A percentile compares a stretch with the other conserved stretches of the same genome.
phyloP scores from a whole-genome alignment of 2,888 invertebrate genomes.

The Apocheima hispidaria region DNA sequence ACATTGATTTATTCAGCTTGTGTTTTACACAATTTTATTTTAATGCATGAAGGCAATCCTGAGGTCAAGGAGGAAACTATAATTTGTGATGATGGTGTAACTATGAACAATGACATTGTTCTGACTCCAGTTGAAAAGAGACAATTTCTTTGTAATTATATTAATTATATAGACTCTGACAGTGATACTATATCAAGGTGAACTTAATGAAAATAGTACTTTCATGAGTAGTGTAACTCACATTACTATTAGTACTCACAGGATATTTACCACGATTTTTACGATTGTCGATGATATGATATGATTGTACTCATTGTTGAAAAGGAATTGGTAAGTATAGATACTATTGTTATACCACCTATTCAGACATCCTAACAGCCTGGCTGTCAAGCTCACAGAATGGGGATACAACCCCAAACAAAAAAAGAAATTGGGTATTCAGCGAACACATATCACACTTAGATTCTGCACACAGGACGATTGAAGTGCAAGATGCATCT shows the following conservation, averaged over 20 bases:
- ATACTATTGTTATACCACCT: no score
- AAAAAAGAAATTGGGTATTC: no score
- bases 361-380: no score
- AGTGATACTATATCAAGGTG: conserved; percentile 32
- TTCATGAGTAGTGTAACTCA: not conserved
- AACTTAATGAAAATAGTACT: not conserved
- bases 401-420: no score
- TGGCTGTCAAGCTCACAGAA: no score
- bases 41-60: conserved; percentile 73
- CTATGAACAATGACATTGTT: conserved; percentile 70
- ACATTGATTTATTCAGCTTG: conserved; percentile 71
- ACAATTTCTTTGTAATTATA: conserved; percentile 79
- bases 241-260: no score
- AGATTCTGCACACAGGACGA: no score
- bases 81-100: conserved; percentile 70
- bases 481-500: no score
- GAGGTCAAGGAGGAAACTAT: conserved; percentile 71
- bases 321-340: conserved; percentile 8
- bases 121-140: conserved; percentile 74
- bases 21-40: conserved; percentile 77
- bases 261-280: no score
- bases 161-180: conserved; percentile 70
- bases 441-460: no score
- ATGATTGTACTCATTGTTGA: not conserved
- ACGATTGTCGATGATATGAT: no score